Conservation (phyloP, 2,888 invertebrate genomes). For the Drosophila mercatorum region DNA sequence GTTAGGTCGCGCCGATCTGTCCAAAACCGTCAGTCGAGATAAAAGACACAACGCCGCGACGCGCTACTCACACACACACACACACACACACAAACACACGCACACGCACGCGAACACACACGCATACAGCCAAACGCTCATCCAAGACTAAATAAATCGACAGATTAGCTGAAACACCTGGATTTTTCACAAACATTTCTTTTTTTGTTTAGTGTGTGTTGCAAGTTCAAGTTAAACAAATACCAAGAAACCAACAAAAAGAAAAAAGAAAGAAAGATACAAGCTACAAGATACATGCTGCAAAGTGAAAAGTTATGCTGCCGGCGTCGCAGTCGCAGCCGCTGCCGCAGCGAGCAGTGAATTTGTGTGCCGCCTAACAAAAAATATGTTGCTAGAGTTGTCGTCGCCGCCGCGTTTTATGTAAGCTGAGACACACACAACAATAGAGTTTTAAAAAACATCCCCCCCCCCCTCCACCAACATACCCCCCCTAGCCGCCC, state of each 20-base stretch:
- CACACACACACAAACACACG: too few relatives aligned
- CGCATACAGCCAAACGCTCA: neutral
- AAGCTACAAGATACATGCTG: slow-evolving; percentile 52
- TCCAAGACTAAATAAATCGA: slow-evolving; percentile 30
- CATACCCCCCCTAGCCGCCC: slow-evolving; percentile 1
- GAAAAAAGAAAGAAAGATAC: too few relatives aligned
- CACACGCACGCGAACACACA: too few relatives aligned
- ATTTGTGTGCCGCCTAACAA: slow-evolving; percentile 62
- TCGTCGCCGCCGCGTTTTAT: slow-evolving; percentile 61
- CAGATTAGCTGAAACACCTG: slow-evolving; percentile 31
- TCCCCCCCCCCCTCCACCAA: neutral
- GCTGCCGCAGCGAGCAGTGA: slow-evolving; percentile 57
- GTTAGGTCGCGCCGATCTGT: slow-evolving; percentile 46
- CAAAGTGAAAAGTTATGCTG: slow-evolving; percentile 65
- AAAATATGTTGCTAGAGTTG: slow-evolving; percentile 64
- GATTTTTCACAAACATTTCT: slow-evolving; percentile 15
- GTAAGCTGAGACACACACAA: slow-evolving; percentile 40
- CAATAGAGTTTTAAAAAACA: slow-evolving; percentile 10
- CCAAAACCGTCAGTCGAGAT: slow-evolving; percentile 35
- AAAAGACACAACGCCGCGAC: slow-evolving; percentile 55
- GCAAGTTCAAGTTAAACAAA: slow-evolving; percentile 9
- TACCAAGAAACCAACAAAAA: neutral
- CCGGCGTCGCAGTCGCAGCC: slow-evolving; percentile 58
- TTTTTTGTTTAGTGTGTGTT: slow-evolving; percentile 34
- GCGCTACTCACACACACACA: slow-evolving; percentile 25